Evolutionary conservation across 2,888 invertebrate species (phyloP), one percentile per base, ranked within the genome.

Genomic region (Allygus modestus): DNA sequence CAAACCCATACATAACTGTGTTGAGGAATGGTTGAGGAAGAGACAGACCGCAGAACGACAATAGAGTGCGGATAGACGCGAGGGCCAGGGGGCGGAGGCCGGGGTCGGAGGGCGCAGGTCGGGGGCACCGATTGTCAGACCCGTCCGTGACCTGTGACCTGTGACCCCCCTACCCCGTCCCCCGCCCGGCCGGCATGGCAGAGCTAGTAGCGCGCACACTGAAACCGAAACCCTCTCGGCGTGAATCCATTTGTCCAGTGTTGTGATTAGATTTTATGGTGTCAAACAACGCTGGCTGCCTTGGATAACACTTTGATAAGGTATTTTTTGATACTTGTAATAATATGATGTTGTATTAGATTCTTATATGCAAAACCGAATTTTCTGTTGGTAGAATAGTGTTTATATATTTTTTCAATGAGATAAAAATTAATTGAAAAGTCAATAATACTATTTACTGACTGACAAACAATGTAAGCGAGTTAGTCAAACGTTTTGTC

Each of bases 71-170:
- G 23, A 28, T 20, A 0, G 28, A 31, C 15, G 65, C 23, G 58
- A 12, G 23, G 58, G 58, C 20, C 23, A n/a, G 58, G 12, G 23
- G 58, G 58, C 58, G 1, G 58, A 58, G 58, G 58, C 23, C 23
- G 12, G 28, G 65, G 65, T 65, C 65, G 28, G 28, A n/a, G 65
- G 65, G 9, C 65, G 17, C 65, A 17, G 65, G 58, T 58, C 65
- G 26, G 65, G 65, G 65, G 65, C 65, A 65, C 28, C 31, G 65
- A 65, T 65, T 65, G 58, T 58, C 65, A 65, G 65, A 58, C 58
- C 58, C 65, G 65, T 65, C 65, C 65, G 58, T 58, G 58, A 58
- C 58, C 58, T 23, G 20, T 58, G n/a, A n/a, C n/a, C n/a, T n/a
- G 58, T 15, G 20, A 17, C 65, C 65, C 15, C 26, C 65, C 31